These are phyloP conservation scores for Busseola fusca DNA, from an alignment of 2,888 invertebrate genomes.

Conservation along the genomic window DNA sequence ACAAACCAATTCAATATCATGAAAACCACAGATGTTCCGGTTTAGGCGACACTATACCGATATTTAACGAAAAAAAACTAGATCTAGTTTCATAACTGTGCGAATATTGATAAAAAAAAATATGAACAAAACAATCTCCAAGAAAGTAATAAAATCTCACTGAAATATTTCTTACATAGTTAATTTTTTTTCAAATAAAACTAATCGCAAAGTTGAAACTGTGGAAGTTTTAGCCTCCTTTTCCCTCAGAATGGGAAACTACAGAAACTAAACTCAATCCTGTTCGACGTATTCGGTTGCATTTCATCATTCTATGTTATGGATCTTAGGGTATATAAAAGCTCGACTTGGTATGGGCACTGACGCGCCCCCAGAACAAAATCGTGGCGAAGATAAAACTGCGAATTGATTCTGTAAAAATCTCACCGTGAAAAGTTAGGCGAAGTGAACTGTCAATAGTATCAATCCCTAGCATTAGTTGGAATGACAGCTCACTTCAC, in stretches of 20 bases:
- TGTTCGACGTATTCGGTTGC: neutral
- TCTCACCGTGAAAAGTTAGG: too few species aligned
- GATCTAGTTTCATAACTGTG: conserved; percentile 7
- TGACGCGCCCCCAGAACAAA: neutral
- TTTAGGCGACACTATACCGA: conserved; percentile 1
- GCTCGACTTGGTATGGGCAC: too few species aligned
- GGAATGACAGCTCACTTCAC: too few species aligned
- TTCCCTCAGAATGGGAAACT: neutral
- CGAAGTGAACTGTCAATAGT: too few species aligned
- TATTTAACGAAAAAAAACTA: neutral
- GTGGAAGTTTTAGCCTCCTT: neutral
- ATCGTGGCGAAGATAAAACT: neutral
- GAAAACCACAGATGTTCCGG: neutral
- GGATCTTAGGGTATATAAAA: neutral
- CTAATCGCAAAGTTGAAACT: neutral
- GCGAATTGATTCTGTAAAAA: too few species aligned
- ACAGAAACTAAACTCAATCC: neutral
- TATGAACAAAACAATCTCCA: neutral
- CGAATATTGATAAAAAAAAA: conserved; percentile 7
- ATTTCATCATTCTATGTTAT: neutral
- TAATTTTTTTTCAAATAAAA: neutral
- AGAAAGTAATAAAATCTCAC: neutral
- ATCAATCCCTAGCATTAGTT: too few species aligned
- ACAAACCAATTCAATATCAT: neutral
- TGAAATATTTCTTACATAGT: too few species aligned